Evolutionary conservation across 2,113 vertebrate species (phyloP).

Genomic region (Pangasianodon hypophthalmus): DNA sequence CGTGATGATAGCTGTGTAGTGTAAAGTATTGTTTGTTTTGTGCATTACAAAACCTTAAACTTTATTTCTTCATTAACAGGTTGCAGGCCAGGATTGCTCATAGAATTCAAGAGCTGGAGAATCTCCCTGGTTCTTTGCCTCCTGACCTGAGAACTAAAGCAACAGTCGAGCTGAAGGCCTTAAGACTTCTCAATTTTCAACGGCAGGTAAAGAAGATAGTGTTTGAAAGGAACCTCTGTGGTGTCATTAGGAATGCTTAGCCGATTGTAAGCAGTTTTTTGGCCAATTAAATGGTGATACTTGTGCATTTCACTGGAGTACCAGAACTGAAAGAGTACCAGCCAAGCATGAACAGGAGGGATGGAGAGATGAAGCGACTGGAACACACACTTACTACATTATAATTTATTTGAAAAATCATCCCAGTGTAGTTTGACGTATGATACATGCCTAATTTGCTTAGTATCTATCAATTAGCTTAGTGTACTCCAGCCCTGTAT

Average conservation of each 20-base stretch:
- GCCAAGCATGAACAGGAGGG: too few species aligned
- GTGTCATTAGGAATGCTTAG: not conserved
- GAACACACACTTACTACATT: not conserved
- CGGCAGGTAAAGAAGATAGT: conserved; percentile 82
- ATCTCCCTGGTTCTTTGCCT: conserved; percentile 91
- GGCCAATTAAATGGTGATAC: not conserved
- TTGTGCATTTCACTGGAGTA: not conserved
- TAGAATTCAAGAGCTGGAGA: conserved; percentile 96
- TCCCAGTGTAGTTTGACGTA: not conserved
- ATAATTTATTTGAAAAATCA: not conserved
- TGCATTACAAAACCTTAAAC: not conserved
- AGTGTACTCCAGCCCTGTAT: not conserved
- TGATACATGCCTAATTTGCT: not conserved
- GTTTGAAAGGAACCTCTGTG: not conserved
- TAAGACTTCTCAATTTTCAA: conserved; percentile 95
- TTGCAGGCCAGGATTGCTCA: conserved; percentile 97
- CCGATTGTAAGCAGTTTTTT: not conserved
- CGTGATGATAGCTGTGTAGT: not conserved
- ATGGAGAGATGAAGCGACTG: not conserved
- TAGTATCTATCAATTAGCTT: not conserved
- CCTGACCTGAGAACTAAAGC: conserved; percentile 96
- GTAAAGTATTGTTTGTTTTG: not conserved
- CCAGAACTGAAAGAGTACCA: not conserved
- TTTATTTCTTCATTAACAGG: conserved; percentile 65
- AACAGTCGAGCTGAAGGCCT: conserved; percentile 94